Evolutionary conservation across 1,140 invertebrate species (phyloP).

Genomic region (Temnothorax nylanderi): DNA sequence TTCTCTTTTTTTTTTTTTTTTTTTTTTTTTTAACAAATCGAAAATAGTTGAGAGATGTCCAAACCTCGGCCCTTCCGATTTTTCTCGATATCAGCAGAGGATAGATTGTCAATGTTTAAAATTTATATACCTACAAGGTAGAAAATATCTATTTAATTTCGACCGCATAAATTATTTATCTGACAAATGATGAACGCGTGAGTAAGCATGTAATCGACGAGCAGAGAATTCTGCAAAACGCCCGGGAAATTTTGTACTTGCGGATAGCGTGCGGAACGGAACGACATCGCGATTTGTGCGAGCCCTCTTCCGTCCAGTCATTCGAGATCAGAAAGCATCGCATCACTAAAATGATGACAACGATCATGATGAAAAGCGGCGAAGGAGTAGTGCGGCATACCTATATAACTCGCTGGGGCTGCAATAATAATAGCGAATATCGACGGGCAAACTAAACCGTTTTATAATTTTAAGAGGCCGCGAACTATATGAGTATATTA

Average conservation of each 20-base stretch:
- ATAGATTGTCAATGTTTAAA: not conserved
- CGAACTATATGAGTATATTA: conserved; percentile 78
- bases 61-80: conserved; percentile 67
- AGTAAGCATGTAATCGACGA: not conserved
- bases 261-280: conserved; percentile 63
- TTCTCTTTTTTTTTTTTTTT: not conserved
- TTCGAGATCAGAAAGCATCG: conserved; percentile 69
- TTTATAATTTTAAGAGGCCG: conserved; percentile 80
- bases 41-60: conserved; percentile 25
- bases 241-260: conserved; percentile 18
- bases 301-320: conserved; percentile 76
- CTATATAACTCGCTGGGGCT: conserved; percentile 74
- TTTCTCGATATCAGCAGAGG: not conserved
- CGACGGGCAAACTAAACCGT: conserved; percentile 77
- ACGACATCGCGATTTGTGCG: conserved; percentile 71
- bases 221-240: not conserved
- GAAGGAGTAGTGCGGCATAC: conserved; percentile 41
- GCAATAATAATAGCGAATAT: conserved; percentile 79
- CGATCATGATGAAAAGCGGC: conserved; percentile 56
- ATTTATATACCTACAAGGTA: not conserved
- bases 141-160: conserved; percentile 13
- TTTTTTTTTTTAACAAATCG: not conserved
- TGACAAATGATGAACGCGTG: not conserved
- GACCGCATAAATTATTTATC: conserved; percentile 8
- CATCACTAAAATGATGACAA: conserved; percentile 63